Conservation (phyloP, 2,113 vertebrate genomes). For the Speoplatyrhinus poulsoni region DNA sequence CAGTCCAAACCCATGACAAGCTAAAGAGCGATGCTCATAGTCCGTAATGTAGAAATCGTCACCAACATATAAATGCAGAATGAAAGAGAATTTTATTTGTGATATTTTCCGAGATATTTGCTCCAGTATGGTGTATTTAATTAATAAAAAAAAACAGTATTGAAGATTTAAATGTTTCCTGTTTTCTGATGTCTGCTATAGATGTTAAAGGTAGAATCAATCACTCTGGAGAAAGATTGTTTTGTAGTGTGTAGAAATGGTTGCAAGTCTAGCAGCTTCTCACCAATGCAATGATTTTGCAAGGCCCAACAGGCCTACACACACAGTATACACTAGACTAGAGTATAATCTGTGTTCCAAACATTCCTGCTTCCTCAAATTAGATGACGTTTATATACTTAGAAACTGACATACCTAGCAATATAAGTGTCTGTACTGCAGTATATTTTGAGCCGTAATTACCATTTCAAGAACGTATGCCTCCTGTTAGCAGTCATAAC, state of each 20-base stretch:
- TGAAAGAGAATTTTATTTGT: slow-evolving; percentile 99
- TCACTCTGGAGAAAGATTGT: no score
- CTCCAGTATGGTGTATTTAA: slow-evolving; percentile 99
- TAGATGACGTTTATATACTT: background rate
- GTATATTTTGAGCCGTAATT: slow-evolving; percentile 3
- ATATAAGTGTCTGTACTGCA: background rate
- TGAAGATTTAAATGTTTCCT: slow-evolving; percentile 80
- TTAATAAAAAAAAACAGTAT: slow-evolving; percentile 94
- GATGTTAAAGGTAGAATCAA: slow-evolving; percentile 1
- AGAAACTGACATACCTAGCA: background rate
- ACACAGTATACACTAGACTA: background rate
- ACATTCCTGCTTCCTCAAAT: background rate
- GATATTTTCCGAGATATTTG: slow-evolving; percentile 99
- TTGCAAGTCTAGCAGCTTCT: no score
- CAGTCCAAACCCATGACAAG: slow-evolving; percentile 66
- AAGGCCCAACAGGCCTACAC: background rate
- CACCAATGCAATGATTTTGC: no score
- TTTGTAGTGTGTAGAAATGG: no score
- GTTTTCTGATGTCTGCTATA: slow-evolving; percentile 22
- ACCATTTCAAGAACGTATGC: slow-evolving; percentile 9
- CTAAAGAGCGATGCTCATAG: slow-evolving; percentile 84
- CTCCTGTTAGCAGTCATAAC: slow-evolving; percentile 9
- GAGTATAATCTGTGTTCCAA: slow-evolving; percentile 3
- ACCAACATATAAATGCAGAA: slow-evolving; percentile 97
- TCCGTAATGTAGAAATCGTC: slow-evolving; percentile 92